These are phyloP conservation scores for Microtus montanus DNA, from an alignment of 2,113 vertebrate species.

Conservation along the genomic window DNA sequence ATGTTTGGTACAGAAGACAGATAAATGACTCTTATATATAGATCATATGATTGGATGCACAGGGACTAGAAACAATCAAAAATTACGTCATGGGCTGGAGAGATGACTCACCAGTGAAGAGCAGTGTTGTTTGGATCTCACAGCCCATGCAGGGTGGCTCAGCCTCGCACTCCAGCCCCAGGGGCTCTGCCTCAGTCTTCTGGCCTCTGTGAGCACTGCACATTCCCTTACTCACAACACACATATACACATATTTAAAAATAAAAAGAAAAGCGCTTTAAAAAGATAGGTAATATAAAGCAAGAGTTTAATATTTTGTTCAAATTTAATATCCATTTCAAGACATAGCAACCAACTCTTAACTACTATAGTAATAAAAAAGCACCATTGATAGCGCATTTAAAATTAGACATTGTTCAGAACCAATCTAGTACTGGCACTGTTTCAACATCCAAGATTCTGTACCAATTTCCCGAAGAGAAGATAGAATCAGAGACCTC, in stretches of 20 bases:
- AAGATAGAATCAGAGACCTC: not conserved
- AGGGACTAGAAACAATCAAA: slow-evolving; percentile 45
- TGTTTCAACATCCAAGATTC: not conserved
- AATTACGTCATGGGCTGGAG: not conserved
- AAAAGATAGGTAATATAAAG: not conserved
- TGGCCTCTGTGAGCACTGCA: not conserved
- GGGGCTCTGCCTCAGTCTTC: no score
- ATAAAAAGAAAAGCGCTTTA: not conserved
- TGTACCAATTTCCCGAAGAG: not conserved
- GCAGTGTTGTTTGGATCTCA: not conserved
- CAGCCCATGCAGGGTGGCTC: no score
- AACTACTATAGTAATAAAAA: not conserved
- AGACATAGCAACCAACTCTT: not conserved
- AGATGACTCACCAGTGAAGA: not conserved
- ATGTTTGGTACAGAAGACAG: not conserved
- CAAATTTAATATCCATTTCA: slow-evolving; percentile 15
- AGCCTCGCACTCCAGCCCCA: no score
- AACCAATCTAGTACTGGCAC: not conserved
- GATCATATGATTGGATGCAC: not conserved
- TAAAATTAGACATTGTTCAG: not conserved
- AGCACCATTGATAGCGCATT: not conserved
- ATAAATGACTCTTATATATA: not conserved
- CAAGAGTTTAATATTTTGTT: not conserved
- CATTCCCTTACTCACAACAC: not conserved
- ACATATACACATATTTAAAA: not conserved